These are phyloP conservation scores for Euglossa dilemma DNA, from an alignment of 1,140 invertebrate species.

Conservation along the genomic window DNA sequence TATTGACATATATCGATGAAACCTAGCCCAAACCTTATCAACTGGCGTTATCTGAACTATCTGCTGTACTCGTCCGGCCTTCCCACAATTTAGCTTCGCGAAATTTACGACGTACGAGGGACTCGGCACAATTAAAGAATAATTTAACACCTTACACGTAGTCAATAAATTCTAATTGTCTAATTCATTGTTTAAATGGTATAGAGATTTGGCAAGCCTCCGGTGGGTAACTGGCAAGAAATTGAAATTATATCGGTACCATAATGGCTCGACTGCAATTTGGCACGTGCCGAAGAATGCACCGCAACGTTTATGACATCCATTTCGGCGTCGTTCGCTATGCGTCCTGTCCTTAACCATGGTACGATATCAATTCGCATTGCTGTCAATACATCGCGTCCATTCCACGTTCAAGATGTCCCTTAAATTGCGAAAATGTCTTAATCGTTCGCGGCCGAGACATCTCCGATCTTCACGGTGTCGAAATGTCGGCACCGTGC, in stretches of 20 bases:
- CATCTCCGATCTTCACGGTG: no score
- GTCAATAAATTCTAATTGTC: conserved; percentile 6
- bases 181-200: neutral
- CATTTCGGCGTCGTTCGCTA: conserved; percentile 37
- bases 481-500: neutral
- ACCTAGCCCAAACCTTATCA: no score
- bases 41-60: no score
- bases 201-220: conserved; percentile 7
- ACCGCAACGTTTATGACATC: conserved; percentile 43
- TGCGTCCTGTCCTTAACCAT: conserved; percentile 9
- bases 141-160: neutral
- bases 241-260: conserved; percentile 37
- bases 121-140: neutral
- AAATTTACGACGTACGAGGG: no score
- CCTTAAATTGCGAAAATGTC: conserved; percentile 28
- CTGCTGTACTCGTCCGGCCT: no score
- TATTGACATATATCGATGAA: no score
- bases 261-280: conserved; percentile 47
- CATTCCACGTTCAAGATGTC: neutral
- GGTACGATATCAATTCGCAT: conserved; percentile 43
- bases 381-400: conserved; percentile 14
- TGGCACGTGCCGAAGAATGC: conserved; percentile 54
- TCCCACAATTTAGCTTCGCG: no score
- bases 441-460: no score
- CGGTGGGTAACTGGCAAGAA: conserved; percentile 16